Percentiles rank a stretch among this genome's conserved stretches.
phyloP scores from a whole-genome alignment of 2,113 vertebrate species.

The Hippocampus mohnikei region DNA sequence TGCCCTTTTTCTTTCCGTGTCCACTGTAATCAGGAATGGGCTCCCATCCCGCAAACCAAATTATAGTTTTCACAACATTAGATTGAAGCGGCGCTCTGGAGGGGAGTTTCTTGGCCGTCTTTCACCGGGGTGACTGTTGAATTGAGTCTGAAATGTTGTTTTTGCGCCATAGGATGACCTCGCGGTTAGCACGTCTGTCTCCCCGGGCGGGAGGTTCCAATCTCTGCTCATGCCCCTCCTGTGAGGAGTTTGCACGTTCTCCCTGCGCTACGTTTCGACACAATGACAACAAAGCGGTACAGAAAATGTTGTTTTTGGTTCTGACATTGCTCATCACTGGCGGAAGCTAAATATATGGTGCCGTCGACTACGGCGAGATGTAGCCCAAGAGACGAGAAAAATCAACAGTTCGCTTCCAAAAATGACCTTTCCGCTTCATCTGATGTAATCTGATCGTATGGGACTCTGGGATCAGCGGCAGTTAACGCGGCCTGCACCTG shows the following conservation, averaged over 20 bases:
- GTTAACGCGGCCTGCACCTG: not conserved
- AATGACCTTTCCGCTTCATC: not conserved
- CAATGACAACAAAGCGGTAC: not conserved
- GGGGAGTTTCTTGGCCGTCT: conserved; percentile 16
- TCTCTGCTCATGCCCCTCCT: not conserved
- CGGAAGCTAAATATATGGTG: conserved; percentile 13
- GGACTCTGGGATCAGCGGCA: not conserved
- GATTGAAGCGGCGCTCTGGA: conserved; percentile 43
- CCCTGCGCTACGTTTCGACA: no score
- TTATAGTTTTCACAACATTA: conserved; percentile 41
- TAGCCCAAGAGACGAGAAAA: not conserved
- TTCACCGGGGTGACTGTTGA: conserved; percentile 11
- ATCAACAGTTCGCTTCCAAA: not conserved
- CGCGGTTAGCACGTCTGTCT: not conserved
- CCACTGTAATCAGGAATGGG: conserved; percentile 43
- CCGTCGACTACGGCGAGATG: not conserved
- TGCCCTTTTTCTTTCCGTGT: conserved; percentile 45
- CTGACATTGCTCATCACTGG: not conserved
- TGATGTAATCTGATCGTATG: not conserved
- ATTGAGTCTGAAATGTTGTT: conserved; percentile 15
- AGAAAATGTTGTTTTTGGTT: not conserved
- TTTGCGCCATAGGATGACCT: not conserved
- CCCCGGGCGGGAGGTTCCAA: not conserved
- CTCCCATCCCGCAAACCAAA: conserved; percentile 45
- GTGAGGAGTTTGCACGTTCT: not conserved